phyloP scores from a whole-genome alignment of 2,797 vertebrate genomes.

The Falco berigora region DNA sequence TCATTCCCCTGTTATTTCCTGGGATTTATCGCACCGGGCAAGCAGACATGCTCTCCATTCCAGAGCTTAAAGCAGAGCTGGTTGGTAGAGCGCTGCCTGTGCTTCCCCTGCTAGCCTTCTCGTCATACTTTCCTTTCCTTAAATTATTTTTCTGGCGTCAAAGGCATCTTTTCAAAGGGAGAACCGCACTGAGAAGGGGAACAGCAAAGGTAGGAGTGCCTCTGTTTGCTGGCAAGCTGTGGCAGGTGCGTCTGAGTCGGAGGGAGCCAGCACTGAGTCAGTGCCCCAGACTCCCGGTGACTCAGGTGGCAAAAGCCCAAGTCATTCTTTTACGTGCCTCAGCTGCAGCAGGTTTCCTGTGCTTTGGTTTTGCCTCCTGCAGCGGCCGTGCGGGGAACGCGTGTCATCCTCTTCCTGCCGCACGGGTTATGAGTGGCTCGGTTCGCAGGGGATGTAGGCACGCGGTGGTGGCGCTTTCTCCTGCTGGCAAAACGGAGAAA shows the following conservation, averaged over 20 bases:
- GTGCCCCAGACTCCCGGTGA: background rate
- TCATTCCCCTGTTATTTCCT: background rate
- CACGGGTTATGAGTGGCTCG: background rate
- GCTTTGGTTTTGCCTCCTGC: background rate
- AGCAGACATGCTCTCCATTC: background rate
- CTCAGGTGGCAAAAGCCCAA: conserved; percentile 12
- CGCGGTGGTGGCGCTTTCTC: background rate
- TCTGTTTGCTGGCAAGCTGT: background rate
- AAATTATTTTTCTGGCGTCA: background rate
- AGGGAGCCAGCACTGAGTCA: background rate
- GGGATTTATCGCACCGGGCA: background rate
- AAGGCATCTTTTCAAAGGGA: background rate
- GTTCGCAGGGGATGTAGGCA: background rate
- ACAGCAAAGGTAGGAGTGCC: background rate
- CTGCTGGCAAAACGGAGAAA: background rate
- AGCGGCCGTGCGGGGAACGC: rapidly evolving
- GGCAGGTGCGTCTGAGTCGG: background rate
- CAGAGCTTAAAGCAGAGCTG: background rate
- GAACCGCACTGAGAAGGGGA: background rate
- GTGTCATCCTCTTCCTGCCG: background rate
- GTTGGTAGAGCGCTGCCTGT: background rate
- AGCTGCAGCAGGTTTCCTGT: background rate
- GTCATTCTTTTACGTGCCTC: background rate
- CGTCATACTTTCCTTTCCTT: background rate
- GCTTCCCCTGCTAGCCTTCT: background rate